These are phyloP conservation scores for Hyla sarda DNA, from an alignment of 2,113 vertebrate genomes.

Conservation along the genomic window DNA sequence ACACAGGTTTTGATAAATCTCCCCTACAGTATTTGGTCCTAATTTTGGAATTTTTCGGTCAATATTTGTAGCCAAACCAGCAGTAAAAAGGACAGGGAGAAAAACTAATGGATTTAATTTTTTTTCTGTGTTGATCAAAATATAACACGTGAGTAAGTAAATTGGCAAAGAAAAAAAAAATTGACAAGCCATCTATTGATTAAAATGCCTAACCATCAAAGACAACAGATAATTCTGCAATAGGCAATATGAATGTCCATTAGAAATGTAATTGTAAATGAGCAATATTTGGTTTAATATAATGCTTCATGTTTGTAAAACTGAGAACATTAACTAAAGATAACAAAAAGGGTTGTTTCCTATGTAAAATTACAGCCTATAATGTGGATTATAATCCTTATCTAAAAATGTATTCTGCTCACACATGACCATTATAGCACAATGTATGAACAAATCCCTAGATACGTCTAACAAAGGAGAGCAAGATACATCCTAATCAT, in stretches of 20 bases:
- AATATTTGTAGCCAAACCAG: too few relatives aligned
- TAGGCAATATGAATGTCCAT: not conserved
- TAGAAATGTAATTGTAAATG: not conserved
- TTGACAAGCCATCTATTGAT: not conserved
- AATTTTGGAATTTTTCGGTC: too few relatives aligned
- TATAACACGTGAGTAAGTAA: too few relatives aligned
- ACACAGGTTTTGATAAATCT: too few relatives aligned
- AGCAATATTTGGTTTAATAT: not conserved
- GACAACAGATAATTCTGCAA: not conserved
- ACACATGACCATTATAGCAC: constrained; percentile 4
- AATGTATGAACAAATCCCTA: constrained; percentile 42
- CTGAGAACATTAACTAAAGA: not conserved
- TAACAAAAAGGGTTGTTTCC: not conserved
- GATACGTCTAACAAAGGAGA: constrained; percentile 46
- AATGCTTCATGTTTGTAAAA: not conserved
- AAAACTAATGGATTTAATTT: too few relatives aligned
- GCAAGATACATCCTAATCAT: constrained; percentile 57
- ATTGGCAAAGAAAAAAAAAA: not conserved
- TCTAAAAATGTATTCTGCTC: not conserved
- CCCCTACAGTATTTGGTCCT: too few relatives aligned
- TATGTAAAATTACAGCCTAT: not conserved
- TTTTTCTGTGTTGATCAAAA: too few relatives aligned
- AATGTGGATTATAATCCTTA: not conserved
- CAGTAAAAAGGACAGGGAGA: too few relatives aligned
- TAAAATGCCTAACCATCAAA: not conserved